These are phyloP conservation scores for Eupeodes corollae DNA, from an alignment of 1,140 invertebrate genomes.

Conservation along the genomic window DNA sequence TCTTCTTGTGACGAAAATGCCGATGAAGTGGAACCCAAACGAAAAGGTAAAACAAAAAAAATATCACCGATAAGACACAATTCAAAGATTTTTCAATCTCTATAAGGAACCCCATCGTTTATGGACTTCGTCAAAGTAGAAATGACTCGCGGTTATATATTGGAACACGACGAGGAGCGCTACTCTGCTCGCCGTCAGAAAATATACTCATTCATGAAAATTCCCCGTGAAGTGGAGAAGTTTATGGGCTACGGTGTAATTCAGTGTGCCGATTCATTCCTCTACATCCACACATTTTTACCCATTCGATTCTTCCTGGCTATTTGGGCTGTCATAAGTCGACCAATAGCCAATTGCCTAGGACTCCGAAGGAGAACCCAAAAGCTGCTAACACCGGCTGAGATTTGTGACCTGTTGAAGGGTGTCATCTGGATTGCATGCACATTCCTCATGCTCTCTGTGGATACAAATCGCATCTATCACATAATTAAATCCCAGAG, in stretches of 20 bases:
- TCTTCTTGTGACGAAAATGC: conserved; percentile 1
- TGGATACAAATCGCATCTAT: conserved; percentile 98
- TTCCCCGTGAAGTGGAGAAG: conserved; percentile 83
- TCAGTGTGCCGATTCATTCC: conserved; percentile 94
- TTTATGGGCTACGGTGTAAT: conserved; percentile 96
- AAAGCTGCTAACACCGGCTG: conserved; percentile 67
- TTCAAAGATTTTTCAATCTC: not conserved
- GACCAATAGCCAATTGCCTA: conserved; percentile 59
- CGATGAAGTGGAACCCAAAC: conserved; percentile 16
- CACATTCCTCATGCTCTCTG: conserved; percentile 72
- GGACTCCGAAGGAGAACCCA: conserved; percentile 45
- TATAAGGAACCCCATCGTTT: conserved; percentile 10
- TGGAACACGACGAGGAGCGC: conserved; percentile 88
- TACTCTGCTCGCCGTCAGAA: conserved; percentile 89
- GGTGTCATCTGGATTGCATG: conserved; percentile 77
- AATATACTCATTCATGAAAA: conserved; percentile 94
- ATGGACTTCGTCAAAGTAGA: conserved; percentile 72
- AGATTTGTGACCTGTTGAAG: conserved; percentile 94
- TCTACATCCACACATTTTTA: conserved; percentile 96
- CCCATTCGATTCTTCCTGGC: conserved; percentile 84
- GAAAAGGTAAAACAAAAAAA: conserved; percentile 14
- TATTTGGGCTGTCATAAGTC: conserved; percentile 62
- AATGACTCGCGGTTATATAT: conserved; percentile 77
- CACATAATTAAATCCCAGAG: conserved; percentile 98
- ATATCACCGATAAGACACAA: not conserved